phyloP scores from a whole-genome alignment of 2,888 invertebrate genomes.

The Cyrtodaria siliqua region DNA sequence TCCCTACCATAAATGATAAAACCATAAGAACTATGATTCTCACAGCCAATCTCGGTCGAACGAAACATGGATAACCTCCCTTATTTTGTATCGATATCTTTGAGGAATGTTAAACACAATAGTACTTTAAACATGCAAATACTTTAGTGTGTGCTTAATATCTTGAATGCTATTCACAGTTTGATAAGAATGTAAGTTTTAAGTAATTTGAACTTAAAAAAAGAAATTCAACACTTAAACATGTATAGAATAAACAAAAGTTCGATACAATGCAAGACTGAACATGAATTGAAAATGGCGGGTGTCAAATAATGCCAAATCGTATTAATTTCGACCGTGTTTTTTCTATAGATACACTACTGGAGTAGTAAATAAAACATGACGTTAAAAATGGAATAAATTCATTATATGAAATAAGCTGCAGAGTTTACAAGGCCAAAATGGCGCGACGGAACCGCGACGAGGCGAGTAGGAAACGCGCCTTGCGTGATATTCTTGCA shows the following conservation, averaged over 20 bases:
- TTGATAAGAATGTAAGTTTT: no score
- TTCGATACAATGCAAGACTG: constrained; percentile 34
- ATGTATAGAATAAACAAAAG: constrained; percentile 3
- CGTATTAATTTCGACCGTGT: no score
- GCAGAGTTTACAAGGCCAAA: background rate
- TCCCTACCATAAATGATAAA: no score
- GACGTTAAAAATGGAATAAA: background rate
- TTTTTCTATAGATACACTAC: constrained; percentile 7
- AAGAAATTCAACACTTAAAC: constrained; percentile 4
- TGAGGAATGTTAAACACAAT: no score
- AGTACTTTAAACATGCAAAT: no score
- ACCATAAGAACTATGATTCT: no score
- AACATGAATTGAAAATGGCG: constrained; percentile 41
- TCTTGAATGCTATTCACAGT: no score
- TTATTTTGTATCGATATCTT: no score
- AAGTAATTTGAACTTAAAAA: background rate
- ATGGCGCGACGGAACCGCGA: constrained; percentile 13
- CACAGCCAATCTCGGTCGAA: no score
- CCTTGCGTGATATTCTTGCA: constrained; percentile 45
- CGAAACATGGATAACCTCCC: no score
- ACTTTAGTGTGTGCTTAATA: no score
- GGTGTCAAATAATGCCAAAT: background rate
- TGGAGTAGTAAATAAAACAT: background rate
- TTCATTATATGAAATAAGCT: background rate
- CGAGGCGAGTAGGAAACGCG: constrained; percentile 40